These are phyloP conservation scores for Drosophila ogumai DNA, from an alignment of 1,140 invertebrate species.

Conservation along the genomic window DNA sequence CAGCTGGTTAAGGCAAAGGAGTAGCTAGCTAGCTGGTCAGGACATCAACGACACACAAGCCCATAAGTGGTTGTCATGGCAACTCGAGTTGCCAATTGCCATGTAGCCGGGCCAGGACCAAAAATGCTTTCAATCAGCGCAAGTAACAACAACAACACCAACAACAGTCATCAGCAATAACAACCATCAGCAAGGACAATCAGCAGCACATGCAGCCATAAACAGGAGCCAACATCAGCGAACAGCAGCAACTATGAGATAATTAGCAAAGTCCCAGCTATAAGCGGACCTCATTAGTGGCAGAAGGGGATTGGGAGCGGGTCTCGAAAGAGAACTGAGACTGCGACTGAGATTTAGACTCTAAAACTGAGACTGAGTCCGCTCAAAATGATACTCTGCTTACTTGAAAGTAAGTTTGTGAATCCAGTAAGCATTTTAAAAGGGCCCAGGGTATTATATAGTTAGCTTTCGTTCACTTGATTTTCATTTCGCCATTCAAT, in stretches of 20 bases:
- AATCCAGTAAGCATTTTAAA: not conserved
- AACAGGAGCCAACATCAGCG: constrained; percentile 3
- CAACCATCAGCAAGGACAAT: constrained; percentile 26
- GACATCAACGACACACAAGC: not conserved
- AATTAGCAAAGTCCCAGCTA: constrained; percentile 47
- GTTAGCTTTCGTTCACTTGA: constrained; percentile 2
- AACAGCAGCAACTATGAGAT: constrained; percentile 29
- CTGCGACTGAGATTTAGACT: not conserved
- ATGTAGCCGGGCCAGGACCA: not conserved
- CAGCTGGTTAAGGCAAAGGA: constrained; percentile 1
- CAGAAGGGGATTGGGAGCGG: not conserved
- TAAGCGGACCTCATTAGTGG: constrained; percentile 10
- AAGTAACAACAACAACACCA: not conserved
- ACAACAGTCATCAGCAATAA: constrained; percentile 8
- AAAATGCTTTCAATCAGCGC: not conserved
- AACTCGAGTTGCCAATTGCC: constrained; percentile 22
- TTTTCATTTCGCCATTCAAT: not conserved
- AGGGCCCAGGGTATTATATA: not conserved
- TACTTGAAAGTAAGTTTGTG: not conserved
- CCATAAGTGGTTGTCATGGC: constrained; percentile 5
- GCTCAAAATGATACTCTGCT: not conserved
- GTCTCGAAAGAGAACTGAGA: too few species aligned
- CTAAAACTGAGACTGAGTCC: not conserved
- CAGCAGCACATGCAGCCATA: constrained; percentile 20
- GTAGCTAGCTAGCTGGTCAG: not conserved